phyloP scores from a whole-genome alignment of 2,888 invertebrate genomes.

The Formica aserva region DNA sequence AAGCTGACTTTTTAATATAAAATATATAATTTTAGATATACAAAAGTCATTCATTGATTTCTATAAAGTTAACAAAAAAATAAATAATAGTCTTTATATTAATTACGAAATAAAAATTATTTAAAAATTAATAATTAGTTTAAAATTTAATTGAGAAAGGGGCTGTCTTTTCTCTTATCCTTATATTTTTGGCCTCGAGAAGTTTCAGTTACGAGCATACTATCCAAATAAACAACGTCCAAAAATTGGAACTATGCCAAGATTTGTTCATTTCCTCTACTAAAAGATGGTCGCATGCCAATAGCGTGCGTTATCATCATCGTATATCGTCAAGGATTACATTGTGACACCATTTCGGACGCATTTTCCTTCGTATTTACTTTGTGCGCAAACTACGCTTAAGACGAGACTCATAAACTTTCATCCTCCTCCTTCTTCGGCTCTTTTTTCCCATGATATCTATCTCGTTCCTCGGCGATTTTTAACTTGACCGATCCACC shows the following conservation, averaged over 20 bases:
- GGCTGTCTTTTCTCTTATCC: not conserved
- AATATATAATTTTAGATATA: not conserved
- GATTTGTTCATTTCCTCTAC: not conserved
- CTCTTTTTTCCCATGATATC: not conserved
- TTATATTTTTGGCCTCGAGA: not conserved
- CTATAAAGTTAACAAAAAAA: not conserved
- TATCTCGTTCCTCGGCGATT: conserved; percentile 34
- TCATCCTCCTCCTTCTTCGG: not conserved
- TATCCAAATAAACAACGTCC: conserved; percentile 7
- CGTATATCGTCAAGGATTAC: not conserved
- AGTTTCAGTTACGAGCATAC: not conserved
- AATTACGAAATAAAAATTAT: not conserved
- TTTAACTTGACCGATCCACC: conserved; percentile 30
- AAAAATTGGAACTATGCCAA: conserved; percentile 36
- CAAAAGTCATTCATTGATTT: not conserved
- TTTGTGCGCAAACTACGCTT: conserved; percentile 12
- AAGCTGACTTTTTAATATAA: not conserved
- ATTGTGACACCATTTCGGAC: conserved; percentile 17
- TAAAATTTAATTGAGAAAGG: conserved; percentile 25
- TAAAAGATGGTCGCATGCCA: not conserved
- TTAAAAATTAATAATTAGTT: not conserved
- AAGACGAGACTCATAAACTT: conserved; percentile 34
- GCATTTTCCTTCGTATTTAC: conserved; percentile 35
- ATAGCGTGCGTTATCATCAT: not conserved
- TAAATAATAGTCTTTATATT: not conserved